A percentile compares a stretch with the other conserved stretches of the same genome.
These are phyloP conservation scores for Meiosimyza decipiens DNA, from an alignment of 2,888 invertebrate species.

Conservation along the genomic window DNA sequence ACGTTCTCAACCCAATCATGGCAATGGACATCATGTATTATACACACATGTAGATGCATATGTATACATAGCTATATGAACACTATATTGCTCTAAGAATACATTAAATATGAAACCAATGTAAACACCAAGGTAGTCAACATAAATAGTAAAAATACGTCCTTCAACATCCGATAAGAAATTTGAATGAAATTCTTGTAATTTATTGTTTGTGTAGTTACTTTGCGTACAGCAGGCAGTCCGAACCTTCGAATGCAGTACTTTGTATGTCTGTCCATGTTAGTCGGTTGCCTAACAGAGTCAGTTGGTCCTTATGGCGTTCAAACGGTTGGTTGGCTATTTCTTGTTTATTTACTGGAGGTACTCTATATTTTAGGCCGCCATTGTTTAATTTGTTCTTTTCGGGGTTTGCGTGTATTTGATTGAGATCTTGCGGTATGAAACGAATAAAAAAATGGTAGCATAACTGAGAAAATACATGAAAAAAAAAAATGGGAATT, in stretches of 20 bases:
- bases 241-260: background rate
- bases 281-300: background rate
- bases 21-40: too few species aligned
- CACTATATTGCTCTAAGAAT: too few species aligned
- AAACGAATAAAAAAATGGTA: constrained; percentile 33
- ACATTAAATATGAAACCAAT: too few species aligned
- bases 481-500: constrained; percentile 21
- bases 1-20: too few species aligned
- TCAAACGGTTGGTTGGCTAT: background rate
- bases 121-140: background rate
- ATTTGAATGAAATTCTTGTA: constrained; percentile 19
- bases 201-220: constrained; percentile 1
- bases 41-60: too few species aligned
- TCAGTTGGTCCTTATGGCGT: background rate
- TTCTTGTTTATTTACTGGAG: background rate
- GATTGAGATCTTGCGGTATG: constrained; percentile 46
- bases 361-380: constrained; percentile 28
- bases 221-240: background rate
- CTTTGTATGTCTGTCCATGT: background rate
- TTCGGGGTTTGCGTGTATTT: constrained; percentile 46
- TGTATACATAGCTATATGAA: too few species aligned
- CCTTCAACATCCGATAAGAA: constrained; percentile 33
- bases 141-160: background rate
- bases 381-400: constrained; percentile 29
- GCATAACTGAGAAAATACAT: constrained; percentile 2